Percentiles rank a stretch among this genome's conserved stretches.
Evolutionary conservation across 2,888 invertebrate species (phyloP).

Genomic region (Thecocarcelia acutangulata): DNA sequence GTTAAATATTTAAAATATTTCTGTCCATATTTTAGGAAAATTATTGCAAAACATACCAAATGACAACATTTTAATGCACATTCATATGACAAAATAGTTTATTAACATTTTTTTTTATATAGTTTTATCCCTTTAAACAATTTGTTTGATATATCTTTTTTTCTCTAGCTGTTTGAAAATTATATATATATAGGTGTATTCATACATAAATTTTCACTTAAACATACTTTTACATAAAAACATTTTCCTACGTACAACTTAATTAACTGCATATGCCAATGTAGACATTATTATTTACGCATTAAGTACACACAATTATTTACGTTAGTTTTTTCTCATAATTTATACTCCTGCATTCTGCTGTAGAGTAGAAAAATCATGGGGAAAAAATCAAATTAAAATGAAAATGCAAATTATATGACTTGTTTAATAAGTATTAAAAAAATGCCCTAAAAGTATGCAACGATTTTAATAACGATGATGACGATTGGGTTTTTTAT

Average conservation of each 20-base stretch:
- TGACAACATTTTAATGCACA: background rate
- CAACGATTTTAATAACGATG: conserved; percentile 64
- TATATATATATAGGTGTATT: conserved; percentile 8
- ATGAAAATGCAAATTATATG: conserved; percentile 60
- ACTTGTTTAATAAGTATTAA: conserved; percentile 66
- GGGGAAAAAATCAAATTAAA: conserved; percentile 22
- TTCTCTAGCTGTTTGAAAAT: conserved; percentile 25
- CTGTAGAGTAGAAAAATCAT: background rate
- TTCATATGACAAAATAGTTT: background rate
- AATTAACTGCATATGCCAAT: conserved; percentile 66
- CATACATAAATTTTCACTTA: too few species aligned
- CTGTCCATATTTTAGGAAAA: conserved; percentile 40
- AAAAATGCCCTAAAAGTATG: conserved; percentile 72
- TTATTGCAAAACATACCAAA: conserved; percentile 12
- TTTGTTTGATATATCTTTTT: conserved; percentile 12
- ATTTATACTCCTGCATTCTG: background rate
- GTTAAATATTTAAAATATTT: conserved; percentile 48
- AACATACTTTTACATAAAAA: background rate
- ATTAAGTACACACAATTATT: conserved; percentile 54
- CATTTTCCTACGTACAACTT: conserved; percentile 44
- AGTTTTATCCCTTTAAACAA: conserved; percentile 9
- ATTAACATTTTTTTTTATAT: conserved; percentile 1
- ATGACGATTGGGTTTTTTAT: conserved; percentile 20
- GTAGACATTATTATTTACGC: conserved; percentile 68
- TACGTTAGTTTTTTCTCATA: background rate